Percentiles rank a stretch among this genome's conserved stretches.
phyloP scores from a whole-genome alignment of 1,140 invertebrate genomes.

The Diabrotica virgifera region DNA sequence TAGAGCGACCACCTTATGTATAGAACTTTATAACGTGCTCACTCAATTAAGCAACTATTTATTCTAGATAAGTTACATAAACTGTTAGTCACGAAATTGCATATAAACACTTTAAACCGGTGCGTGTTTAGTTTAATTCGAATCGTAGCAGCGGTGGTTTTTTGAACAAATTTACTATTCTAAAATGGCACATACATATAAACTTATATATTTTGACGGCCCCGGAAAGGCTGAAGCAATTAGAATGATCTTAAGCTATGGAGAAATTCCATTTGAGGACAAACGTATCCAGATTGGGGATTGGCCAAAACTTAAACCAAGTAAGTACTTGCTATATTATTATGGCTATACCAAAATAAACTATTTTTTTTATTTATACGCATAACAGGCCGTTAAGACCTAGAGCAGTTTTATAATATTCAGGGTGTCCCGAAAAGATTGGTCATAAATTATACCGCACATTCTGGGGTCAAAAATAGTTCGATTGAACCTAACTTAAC shows the following conservation, averaged over 20 bases:
- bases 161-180: background rate
- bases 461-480: too few species aligned
- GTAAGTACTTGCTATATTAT: background rate
- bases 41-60: too few species aligned
- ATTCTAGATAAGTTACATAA: background rate
- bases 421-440: too few species aligned
- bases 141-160: background rate
- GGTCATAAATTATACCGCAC: too few species aligned
- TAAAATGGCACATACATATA: background rate
- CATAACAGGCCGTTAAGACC: too few species aligned
- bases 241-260: background rate
- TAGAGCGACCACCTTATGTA: too few species aligned
- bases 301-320: background rate
- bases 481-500: too few species aligned
- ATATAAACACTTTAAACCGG: background rate
- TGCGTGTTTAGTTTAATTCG: background rate
- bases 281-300: background rate
- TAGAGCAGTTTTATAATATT: too few species aligned
- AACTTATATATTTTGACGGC: background rate
- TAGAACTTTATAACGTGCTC: too few species aligned
- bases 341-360: background rate
- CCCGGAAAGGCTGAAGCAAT: background rate
- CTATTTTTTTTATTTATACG: constrained; percentile 3
- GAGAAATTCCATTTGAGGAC: background rate
- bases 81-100: background rate